Percentiles rank a stretch among this genome's conserved stretches.
Conservation (phyloP, 2,113 vertebrate genomes). For the Monarcha castaneiventris region DNA sequence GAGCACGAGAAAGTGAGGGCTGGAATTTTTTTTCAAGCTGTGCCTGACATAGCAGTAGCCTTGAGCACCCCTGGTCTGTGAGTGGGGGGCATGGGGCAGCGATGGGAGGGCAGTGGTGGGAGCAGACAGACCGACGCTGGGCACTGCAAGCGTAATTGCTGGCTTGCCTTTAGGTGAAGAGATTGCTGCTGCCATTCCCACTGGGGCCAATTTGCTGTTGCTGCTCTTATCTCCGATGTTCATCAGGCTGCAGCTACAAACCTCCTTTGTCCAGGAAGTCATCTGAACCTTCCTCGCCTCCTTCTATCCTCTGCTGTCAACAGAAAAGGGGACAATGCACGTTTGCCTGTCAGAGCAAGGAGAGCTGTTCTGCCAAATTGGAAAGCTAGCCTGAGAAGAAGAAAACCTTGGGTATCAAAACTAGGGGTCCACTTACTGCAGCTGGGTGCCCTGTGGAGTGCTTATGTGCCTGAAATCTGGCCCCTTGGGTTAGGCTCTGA, state of each 20-base stretch:
- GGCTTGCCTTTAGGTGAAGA: conserved; percentile 66
- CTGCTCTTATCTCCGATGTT: conserved; percentile 68
- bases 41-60: not conserved
- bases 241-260: conserved; percentile 70
- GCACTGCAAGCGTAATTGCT: conserved; percentile 57
- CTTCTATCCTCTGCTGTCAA: not conserved
- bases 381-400: not conserved
- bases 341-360: not conserved
- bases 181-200: conserved; percentile 68
- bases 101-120: conserved; percentile 9
- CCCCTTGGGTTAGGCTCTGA: not conserved
- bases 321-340: conserved; percentile 43
- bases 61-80: not conserved
- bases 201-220: conserved; percentile 72
- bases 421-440: not conserved
- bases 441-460: not conserved
- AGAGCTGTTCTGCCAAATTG: conserved; percentile 20
- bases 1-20: not conserved
- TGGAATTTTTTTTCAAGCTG: not conserved
- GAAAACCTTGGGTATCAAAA: not conserved
- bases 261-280: conserved; percentile 57
- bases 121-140: conserved; percentile 44
- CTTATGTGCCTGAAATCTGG: not conserved
- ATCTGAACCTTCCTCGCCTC: not conserved
- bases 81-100: not conserved